phyloP scores from a whole-genome alignment of 2,113 vertebrate species.

The Tauraco erythrolophus region DNA sequence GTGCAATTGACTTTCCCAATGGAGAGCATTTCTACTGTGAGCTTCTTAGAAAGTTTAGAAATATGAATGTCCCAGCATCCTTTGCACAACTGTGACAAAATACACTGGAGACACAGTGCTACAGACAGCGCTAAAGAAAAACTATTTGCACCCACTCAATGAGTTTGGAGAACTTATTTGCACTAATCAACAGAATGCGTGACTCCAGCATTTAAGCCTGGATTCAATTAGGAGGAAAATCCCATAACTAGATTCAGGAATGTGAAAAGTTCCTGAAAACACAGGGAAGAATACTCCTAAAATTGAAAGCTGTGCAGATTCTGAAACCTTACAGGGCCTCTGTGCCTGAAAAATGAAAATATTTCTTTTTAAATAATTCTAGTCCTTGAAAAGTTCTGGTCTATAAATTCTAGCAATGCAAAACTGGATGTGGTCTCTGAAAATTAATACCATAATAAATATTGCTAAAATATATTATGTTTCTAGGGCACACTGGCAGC shows the following conservation, averaged over 20 bases:
- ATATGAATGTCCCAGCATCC: neutral
- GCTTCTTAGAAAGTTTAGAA: neutral
- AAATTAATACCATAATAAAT: slow-evolving; percentile 5
- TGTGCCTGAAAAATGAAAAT: neutral
- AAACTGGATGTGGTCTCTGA: neutral
- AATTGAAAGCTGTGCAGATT: neutral
- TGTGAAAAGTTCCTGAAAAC: neutral
- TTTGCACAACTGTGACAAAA: neutral
- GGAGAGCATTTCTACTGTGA: neutral
- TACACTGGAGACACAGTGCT: neutral
- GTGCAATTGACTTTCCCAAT: neutral
- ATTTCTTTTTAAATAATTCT: neutral
- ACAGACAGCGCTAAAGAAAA: neutral
- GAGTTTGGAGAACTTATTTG: neutral
- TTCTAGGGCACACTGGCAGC: neutral
- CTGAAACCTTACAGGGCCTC: neutral
- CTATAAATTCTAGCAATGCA: neutral
- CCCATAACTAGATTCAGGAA: neutral
- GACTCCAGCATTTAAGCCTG: neutral
- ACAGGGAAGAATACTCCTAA: neutral
- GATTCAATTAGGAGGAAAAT: neutral
- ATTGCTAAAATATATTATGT: neutral
- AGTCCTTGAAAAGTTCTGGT: neutral
- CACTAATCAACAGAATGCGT: neutral
- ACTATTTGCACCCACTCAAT: neutral